These are phyloP conservation scores for Ceratina japonica DNA, from an alignment of 1,140 invertebrate species.

Conservation along the genomic window DNA sequence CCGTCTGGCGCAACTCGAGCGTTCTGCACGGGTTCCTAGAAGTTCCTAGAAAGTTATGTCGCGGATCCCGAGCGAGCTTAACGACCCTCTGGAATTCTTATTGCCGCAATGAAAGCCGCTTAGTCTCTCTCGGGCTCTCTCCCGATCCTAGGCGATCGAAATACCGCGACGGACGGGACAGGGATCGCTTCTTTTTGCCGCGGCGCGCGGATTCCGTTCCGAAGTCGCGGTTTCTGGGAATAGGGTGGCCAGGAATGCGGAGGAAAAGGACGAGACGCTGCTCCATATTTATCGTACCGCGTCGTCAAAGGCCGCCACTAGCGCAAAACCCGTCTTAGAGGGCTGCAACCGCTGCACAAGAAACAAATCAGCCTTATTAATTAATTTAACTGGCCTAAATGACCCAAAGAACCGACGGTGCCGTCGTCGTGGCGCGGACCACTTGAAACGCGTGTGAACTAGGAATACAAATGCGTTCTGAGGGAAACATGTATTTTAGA, in stretches of 20 bases:
- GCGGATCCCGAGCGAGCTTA: constrained; percentile 43
- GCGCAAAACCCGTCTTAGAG: constrained; percentile 38
- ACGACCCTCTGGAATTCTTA: constrained; percentile 48
- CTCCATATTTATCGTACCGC: constrained; percentile 69
- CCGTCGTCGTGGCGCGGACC: background rate
- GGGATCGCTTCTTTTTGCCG: constrained; percentile 58
- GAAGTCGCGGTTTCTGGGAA: constrained; percentile 76
- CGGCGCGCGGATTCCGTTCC: constrained; percentile 67
- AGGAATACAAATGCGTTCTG: background rate
- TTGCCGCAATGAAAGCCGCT: constrained; percentile 47
- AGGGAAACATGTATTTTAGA: too few species aligned
- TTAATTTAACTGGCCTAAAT: constrained; percentile 53
- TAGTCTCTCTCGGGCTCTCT: background rate
- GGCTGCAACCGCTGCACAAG: constrained; percentile 14
- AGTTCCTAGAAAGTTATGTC: constrained; percentile 44
- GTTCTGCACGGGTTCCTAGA: constrained; percentile 31
- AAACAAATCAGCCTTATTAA: constrained; percentile 60
- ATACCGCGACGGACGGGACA: constrained; percentile 36
- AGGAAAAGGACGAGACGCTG: constrained; percentile 59
- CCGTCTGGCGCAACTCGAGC: background rate
- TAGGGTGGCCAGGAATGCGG: constrained; percentile 55
- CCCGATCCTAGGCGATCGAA: constrained; percentile 51
- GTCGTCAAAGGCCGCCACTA: constrained; percentile 59
- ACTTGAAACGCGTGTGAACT: constrained; percentile 20
- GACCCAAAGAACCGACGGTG: constrained; percentile 35